Base-by-base conservation (phyloP, 1,140 invertebrate genomes). In the Archegozetes longisetosus region DNA sequence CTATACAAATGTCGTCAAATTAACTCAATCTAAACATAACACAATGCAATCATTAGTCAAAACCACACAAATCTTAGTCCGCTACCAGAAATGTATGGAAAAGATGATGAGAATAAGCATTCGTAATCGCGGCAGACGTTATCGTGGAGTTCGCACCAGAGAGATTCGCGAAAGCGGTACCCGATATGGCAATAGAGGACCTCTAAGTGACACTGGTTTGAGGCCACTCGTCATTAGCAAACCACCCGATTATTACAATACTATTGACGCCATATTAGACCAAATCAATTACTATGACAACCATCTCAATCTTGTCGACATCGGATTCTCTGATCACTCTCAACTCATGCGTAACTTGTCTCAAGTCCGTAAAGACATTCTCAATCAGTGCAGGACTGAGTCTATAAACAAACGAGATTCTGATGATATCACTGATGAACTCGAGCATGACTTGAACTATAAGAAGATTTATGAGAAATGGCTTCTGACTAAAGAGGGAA, bases 211-310 rank as follows among this genome's bases (percentile, higher is more conserved):
- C n/a, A n/a, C n/a, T n/a, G n/a, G n/a, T n/a, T n/a, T 40, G 32
- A 9, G 6, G 32, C 32, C 32, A 23, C 23, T 50, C 22, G 49
- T 58, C 20, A 51, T 52, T 24, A 24, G 50, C 47, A 58, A 58
- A 25, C 57, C 57, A 1, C 57, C 57, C 17, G 49, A 50, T 51
- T 49, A 58, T 28, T 58, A 58, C 26, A 6, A 2, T 50, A 58
- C 57, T 2, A 27, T 58, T 27, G 46, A 49, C 17, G 46, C 49
- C 49, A 58, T 50, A 52, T 24, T 58, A 6, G 24, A 58, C 23
- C 9, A 47, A 53, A 58, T 58, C 1, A 58, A 58, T 28, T 58
- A 58, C 40, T 58, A 50, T 40, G 58, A 63, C 9, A 61, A 63
- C 20, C 13, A 4, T n/a, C 25, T 56, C 17, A 50, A 50, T n/a